Evolutionary conservation across 53 echinoderm and acorn worm genomes (phyloP), one percentile per base, ranked within the genome.

Genomic region (Henricia sp.): DNA sequence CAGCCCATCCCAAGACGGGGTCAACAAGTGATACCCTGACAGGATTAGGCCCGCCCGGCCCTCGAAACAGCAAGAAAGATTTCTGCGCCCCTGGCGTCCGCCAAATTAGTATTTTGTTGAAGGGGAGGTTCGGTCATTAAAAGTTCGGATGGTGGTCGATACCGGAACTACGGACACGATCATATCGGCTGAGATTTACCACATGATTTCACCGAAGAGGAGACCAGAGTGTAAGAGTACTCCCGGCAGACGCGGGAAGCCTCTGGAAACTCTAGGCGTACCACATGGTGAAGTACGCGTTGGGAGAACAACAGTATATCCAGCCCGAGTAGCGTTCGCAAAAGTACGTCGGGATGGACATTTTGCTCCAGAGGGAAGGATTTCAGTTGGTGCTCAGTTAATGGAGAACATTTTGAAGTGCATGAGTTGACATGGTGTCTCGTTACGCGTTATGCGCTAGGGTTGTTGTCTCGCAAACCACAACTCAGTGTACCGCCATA

Each of bases 131-230:
- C 60, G 27, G 4, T 86, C n/a, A n/a, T n/a, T n/a, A n/a, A n/a
- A n/a, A n/a, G n/a, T n/a, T n/a, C n/a, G n/a, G n/a, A n/a, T n/a
- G 9, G 30, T 74, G 46, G 86, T 76, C 6, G 86, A 86, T 20
- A 75, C 75, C 9, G 65, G 86, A 19, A 73, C 86, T 26, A 74
- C 73, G 9, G 86, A 86, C 27, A 77, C 86, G n/a, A 52, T 86
- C 6, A 34, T 86, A 65, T 86, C 86, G 4, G 44, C 86, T n/a
- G 32, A 60, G 37, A 2, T 77, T 11, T 86, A 86, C 44, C 40
- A 86, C 27, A 34, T 24, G 12, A 77, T 76, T n/a, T 35, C 86
- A 40, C 25, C 35, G 26, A 57, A 39, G 56, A 84, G 70, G 14
- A 68, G 84, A 41, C 59, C 57, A 21, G 8, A 14, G 26, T 21